Evolutionary conservation across 1,140 invertebrate species (phyloP).

Genomic region (Apis laboriosa): DNA sequence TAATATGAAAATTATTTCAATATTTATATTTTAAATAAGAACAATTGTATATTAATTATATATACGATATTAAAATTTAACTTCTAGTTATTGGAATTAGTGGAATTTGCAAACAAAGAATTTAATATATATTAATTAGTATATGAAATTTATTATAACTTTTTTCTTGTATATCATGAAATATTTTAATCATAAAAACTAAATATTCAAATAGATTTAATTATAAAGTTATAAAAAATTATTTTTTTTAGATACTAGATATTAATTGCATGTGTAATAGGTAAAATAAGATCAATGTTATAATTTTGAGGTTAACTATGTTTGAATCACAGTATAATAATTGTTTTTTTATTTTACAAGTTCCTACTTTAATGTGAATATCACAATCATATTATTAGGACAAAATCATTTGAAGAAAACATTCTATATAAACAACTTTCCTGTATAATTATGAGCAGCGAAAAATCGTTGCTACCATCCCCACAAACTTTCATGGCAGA

Average conservation of each 20-base stretch:
- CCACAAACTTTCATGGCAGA: not conserved
- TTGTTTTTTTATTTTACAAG: not conserved
- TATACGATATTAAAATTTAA: not conserved
- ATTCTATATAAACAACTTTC: slow-evolving; percentile 22
- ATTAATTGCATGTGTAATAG: not conserved
- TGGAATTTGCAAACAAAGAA: not conserved
- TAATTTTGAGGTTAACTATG: slow-evolving; percentile 36
- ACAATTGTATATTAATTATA: too few relatives aligned
- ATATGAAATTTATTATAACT: not conserved
- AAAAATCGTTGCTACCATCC: not conserved
- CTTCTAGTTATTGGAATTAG: not conserved
- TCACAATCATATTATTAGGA: not conserved
- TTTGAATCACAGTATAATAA: not conserved
- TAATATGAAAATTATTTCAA: not conserved
- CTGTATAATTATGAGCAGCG: not conserved
- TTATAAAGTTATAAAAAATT: not conserved
- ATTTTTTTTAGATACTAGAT: not conserved
- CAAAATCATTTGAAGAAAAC: not conserved
- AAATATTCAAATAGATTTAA: not conserved
- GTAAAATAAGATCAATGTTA: not conserved
- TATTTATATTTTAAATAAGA: not conserved
- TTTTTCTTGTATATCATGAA: not conserved
- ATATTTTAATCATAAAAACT: not conserved
- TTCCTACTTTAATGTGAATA: not conserved
- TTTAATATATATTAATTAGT: too few relatives aligned